Evolutionary conservation across 2,113 vertebrate genomes (phyloP), one percentile per base, ranked within the genome.

Genomic region (Gila orcuttii): DNA sequence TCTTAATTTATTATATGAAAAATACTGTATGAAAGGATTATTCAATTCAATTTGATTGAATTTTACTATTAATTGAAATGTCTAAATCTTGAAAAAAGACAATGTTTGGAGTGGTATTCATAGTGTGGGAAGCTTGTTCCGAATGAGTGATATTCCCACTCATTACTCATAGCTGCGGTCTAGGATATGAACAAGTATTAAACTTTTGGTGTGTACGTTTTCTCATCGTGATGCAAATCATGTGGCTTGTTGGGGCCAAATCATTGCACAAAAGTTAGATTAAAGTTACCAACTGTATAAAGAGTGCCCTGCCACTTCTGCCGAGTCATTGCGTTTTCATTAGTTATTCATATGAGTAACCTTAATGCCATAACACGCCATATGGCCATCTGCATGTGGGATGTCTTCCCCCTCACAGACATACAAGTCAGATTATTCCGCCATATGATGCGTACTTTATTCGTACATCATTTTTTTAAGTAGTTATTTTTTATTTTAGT

Each of bases 361-460:
- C 75, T 55, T 55, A 77, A 28, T 6, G 6, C 50, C 47, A 57
- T 57, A 23, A 6, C 33, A 21, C 1, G 19, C 68, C 68, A 71
- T 21, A 71, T 71, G 19, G 33, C 68, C 68, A 71, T 71, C 68
- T 71, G 68, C 68, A 71, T 42, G 68, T 71, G 68, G 68, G 68
- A 39, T 23, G 68, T 71, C 68, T 39, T 71, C 68, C 68, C 19
- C 68, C 68, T 71, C 68, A 71, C 33, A 39, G 33, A 71, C 36
- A 71, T 6, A 39, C 68, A 23, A 33, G 33, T 71, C 68, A 71
- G 68, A 71, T 39, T 71, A 11, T 23, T 71, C 68, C 3, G 0
- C 33, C 33, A 23, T 23, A 36, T 23, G 33, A 71, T 71, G 33
- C 4, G 8, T 71, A 21, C 68, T 71, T 9, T 42, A 42, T 9